Conservation (phyloP, 2,888 invertebrate genomes). For the Heteromyza rotundicornis region DNA sequence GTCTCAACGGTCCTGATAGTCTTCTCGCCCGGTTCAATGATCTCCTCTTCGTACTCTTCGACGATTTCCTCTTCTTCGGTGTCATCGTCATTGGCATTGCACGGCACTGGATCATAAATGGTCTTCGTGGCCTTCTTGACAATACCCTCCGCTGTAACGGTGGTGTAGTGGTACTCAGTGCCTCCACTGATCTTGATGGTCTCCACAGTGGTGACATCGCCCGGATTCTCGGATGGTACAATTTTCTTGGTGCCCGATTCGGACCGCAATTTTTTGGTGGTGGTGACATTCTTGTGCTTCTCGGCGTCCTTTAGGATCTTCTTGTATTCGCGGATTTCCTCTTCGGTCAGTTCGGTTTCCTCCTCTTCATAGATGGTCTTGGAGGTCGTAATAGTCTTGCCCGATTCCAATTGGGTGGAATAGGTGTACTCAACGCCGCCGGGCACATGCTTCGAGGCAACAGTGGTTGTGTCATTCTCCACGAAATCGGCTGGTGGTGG, state of each 20-base stretch:
- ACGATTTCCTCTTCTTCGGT: slow-evolving; percentile 60
- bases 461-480: slow-evolving; percentile 56
- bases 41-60: slow-evolving; percentile 62
- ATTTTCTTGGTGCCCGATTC: slow-evolving; percentile 60
- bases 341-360: slow-evolving; percentile 58
- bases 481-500: slow-evolving; percentile 59
- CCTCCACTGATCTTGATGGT: slow-evolving; percentile 61
- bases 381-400: slow-evolving; percentile 57
- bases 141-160: slow-evolving; percentile 60
- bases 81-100: slow-evolving; percentile 47
- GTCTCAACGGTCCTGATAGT: slow-evolving; percentile 57
- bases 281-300: slow-evolving; percentile 59
- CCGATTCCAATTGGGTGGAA: slow-evolving; percentile 56
- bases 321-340: slow-evolving; percentile 57
- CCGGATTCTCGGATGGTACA: slow-evolving; percentile 60
- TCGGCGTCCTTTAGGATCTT: slow-evolving; percentile 61
- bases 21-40: slow-evolving; percentile 62
- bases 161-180: slow-evolving; percentile 60
- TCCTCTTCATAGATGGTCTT: slow-evolving; percentile 61
- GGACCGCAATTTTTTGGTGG: slow-evolving; percentile 57
- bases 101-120: slow-evolving; percentile 58
- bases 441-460: slow-evolving; percentile 51
- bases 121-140: slow-evolving; percentile 61
- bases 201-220: slow-evolving; percentile 61
- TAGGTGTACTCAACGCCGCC: slow-evolving; percentile 60